Conservation (phyloP, 1,140 invertebrate species). For the Drosophila aff. region DNA sequence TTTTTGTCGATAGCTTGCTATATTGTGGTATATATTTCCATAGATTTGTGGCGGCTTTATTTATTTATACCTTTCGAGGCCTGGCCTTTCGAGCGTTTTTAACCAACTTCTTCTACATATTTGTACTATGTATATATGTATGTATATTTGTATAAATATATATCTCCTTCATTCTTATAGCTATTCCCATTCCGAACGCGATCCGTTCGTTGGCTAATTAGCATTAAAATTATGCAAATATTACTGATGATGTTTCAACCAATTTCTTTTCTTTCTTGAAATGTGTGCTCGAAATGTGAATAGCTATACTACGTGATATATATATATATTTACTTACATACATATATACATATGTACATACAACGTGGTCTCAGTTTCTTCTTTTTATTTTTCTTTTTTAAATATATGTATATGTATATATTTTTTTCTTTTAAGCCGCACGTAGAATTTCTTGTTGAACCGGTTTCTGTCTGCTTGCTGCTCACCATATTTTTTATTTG, state of each 20-base stretch:
- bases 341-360: slow-evolving; percentile 2
- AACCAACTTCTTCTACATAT: slow-evolving; percentile 16
- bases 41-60: slow-evolving; percentile 40
- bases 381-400: slow-evolving; percentile 1
- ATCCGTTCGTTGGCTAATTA: slow-evolving; percentile 52
- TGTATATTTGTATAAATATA: neutral
- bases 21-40: slow-evolving; percentile 39
- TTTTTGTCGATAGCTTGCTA: neutral
- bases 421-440: slow-evolving; percentile 32
- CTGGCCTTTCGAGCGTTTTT: slow-evolving; percentile 13
- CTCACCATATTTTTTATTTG: slow-evolving; percentile 33
- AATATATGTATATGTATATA: neutral
- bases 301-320: slow-evolving; percentile 16
- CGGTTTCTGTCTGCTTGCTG: slow-evolving; percentile 43
- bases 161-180: neutral
- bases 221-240: slow-evolving; percentile 79
- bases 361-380: slow-evolving; percentile 41
- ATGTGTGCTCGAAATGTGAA: slow-evolving; percentile 21
- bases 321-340: neutral
- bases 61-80: slow-evolving; percentile 63
- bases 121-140: too few relatives aligned
- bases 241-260: slow-evolving; percentile 39
- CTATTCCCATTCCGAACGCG: slow-evolving; percentile 6
- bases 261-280: slow-evolving; percentile 54
- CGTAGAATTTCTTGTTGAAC: slow-evolving; percentile 70